Percentiles rank a stretch among this genome's conserved stretches.
phyloP scores from a whole-genome alignment of 2,113 vertebrate genomes.

The Chloroceryle aenea region DNA sequence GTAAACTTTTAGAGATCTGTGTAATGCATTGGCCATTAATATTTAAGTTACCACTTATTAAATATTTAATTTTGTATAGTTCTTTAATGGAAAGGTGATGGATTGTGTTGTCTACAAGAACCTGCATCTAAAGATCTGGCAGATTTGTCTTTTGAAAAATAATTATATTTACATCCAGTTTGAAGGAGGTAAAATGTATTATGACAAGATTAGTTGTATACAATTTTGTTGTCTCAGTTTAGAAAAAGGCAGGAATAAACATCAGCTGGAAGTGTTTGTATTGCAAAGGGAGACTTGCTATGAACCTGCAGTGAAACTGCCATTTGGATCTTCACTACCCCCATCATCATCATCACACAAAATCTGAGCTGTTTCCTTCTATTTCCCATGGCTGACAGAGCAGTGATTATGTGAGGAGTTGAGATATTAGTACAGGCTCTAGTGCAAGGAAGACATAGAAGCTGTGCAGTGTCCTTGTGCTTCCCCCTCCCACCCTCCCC shows the following conservation, averaged over 20 bases:
- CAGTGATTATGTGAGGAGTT: background rate
- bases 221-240: slow-evolving; percentile 1
- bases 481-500: too few relatives aligned
- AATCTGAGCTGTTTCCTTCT: background rate
- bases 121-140: slow-evolving; percentile 23
- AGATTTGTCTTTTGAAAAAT: slow-evolving; percentile 23
- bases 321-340: background rate
- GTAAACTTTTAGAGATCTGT: slow-evolving; percentile 12
- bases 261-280: slow-evolving; percentile 1
- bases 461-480: background rate
- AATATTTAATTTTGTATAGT: slow-evolving; percentile 49
- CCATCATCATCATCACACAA: background rate
- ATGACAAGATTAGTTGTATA: slow-evolving; percentile 14
- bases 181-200: slow-evolving; percentile 23
- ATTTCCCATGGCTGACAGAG: accelerated
- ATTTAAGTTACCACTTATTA: slow-evolving; percentile 56
- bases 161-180: background rate
- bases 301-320: background rate
- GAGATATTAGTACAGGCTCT: background rate
- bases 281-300: background rate
- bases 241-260: background rate
- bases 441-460: background rate
- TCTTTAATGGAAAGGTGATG: slow-evolving; percentile 28
- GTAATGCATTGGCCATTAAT: slow-evolving; percentile 43
- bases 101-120: slow-evolving; percentile 3